phyloP scores from a whole-genome alignment of 2,113 vertebrate species.

The Eclectus roratus region DNA sequence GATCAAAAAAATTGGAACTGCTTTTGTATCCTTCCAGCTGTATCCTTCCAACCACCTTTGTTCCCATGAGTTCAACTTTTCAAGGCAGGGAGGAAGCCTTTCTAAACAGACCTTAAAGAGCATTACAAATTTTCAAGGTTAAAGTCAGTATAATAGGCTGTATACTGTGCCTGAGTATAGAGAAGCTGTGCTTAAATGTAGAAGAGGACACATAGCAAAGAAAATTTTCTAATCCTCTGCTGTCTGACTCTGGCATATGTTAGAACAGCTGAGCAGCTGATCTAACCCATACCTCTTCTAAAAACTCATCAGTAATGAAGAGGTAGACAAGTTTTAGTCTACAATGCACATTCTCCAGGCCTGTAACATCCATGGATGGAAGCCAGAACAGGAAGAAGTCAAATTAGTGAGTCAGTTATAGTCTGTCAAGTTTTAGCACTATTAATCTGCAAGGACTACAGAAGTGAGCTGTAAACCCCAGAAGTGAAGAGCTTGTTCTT shows the following conservation, averaged over 20 bases:
- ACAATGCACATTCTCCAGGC: not conserved
- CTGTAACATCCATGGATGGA: not conserved
- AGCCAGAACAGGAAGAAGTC: not conserved
- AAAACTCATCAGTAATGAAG: not conserved
- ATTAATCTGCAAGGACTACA: not conserved
- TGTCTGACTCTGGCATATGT: not conserved
- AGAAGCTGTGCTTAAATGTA: not conserved
- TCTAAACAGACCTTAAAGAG: constrained; percentile 31
- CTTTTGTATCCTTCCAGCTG: not conserved
- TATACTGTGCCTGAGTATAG: not conserved
- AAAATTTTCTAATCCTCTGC: not conserved
- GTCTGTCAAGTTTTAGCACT: not conserved
- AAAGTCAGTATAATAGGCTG: not conserved
- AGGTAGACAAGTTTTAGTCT: not conserved
- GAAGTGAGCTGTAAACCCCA: not conserved
- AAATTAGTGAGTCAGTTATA: not conserved
- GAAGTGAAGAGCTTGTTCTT: not conserved
- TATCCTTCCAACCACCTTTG: constrained; percentile 1
- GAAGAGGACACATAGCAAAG: not conserved
- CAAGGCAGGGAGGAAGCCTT: constrained; percentile 2
- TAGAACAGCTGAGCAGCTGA: not conserved
- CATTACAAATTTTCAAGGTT: constrained; percentile 16
- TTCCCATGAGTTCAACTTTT: constrained; percentile 1
- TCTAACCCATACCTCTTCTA: not conserved
- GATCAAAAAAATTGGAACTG: not conserved